These are phyloP conservation scores for Pseudococcus jackbeardsleyi DNA, from an alignment of 2,888 invertebrate genomes.

Conservation along the genomic window DNA sequence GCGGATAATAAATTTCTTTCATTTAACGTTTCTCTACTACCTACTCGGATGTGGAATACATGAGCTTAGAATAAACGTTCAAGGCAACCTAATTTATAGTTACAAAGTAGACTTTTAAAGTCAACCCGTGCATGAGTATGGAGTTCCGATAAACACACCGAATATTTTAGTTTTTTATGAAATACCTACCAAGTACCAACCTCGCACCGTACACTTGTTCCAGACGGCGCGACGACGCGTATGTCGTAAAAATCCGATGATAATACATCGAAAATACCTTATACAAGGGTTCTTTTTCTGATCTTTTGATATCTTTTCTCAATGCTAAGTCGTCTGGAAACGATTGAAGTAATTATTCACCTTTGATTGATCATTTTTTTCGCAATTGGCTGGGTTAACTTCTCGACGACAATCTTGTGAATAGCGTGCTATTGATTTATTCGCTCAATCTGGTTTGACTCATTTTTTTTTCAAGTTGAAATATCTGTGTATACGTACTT, in stretches of 20 bases:
- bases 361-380: constrained; percentile 41
- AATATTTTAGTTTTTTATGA: background rate
- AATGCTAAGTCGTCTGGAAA: background rate
- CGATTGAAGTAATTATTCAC: constrained; percentile 35
- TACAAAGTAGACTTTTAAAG: constrained; percentile 8
- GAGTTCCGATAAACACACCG: background rate
- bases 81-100: constrained; percentile 1
- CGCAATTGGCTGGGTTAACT: background rate
- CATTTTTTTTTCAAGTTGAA: background rate
- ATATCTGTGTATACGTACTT: background rate
- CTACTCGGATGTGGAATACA: background rate
- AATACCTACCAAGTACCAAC: background rate
- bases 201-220: background rate
- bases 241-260: background rate
- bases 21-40: background rate
- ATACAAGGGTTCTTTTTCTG: background rate
- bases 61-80: background rate
- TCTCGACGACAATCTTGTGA: background rate
- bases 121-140: background rate
- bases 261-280: background rate
- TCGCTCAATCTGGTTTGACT: background rate
- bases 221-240: background rate
- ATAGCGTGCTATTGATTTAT: background rate
- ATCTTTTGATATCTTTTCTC: background rate
- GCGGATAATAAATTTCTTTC: constrained; percentile 28